Conservation (phyloP, 2,888 invertebrate genomes). For the Cephus nigrinus region DNA sequence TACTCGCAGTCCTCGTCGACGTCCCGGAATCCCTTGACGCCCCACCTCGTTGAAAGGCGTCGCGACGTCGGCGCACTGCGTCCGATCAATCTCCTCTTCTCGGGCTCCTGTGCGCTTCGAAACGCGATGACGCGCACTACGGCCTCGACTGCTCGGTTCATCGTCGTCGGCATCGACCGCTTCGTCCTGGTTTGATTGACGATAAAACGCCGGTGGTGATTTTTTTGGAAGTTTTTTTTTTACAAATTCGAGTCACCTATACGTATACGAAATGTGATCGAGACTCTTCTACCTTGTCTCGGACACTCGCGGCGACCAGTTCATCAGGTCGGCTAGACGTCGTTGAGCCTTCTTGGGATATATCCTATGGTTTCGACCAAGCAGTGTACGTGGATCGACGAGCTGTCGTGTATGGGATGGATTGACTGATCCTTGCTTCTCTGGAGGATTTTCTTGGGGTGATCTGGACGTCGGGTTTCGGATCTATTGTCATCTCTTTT, state of each 20-base stretch:
- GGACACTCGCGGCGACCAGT: neutral
- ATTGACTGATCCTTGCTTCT: neutral
- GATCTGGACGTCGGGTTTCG: neutral
- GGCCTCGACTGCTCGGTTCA: conserved; percentile 23
- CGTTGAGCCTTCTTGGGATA: neutral
- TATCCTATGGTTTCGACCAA: neutral
- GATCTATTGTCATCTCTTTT: neutral
- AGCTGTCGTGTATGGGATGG: neutral
- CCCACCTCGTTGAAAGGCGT: conserved; percentile 26
- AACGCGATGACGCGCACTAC: conserved; percentile 30
- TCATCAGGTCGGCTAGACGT: neutral
- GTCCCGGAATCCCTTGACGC: conserved; percentile 17
- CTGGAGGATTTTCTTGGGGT: neutral
- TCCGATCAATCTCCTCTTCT: conserved; percentile 55
- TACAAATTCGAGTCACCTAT: neutral
- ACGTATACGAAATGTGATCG: neutral
- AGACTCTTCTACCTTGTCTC: too few species aligned
- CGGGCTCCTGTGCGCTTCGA: conserved; percentile 28
- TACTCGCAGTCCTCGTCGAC: neutral
- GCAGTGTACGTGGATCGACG: neutral
- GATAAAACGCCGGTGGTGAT: neutral
- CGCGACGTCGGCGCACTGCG: conserved; percentile 61
- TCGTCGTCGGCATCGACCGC: conserved; percentile 10
- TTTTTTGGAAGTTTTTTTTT: neutral
- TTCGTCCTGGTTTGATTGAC: neutral